Percentiles rank a stretch among this genome's conserved stretches.
phyloP scores from a whole-genome alignment of 2,888 invertebrate genomes.

The Sinopyrophorus schimmeli region DNA sequence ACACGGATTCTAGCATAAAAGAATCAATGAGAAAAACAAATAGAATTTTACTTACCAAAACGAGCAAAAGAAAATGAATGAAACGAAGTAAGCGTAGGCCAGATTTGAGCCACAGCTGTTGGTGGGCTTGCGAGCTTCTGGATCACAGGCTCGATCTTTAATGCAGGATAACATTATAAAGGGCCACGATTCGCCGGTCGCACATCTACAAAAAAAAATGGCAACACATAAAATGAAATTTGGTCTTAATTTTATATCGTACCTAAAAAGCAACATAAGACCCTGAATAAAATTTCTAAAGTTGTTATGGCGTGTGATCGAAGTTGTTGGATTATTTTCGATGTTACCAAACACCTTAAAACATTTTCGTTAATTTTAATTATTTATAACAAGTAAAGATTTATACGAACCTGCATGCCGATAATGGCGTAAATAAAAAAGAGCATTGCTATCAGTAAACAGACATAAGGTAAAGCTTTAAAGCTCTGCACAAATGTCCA shows the following conservation, averaged over 20 bases:
- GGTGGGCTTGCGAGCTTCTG: conserved; percentile 66
- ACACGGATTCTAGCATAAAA: too few relatives aligned
- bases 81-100: conserved; percentile 97
- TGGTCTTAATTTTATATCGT: conserved; percentile 45
- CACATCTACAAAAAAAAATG: conserved; percentile 85
- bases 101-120: conserved; percentile 92
- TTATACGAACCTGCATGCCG: conserved; percentile 99
- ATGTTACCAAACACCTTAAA: conserved; percentile 99
- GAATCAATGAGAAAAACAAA: too few relatives aligned
- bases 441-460: conserved; percentile 99
- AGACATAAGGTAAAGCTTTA: conserved; percentile 99
- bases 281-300: conserved; percentile 99
- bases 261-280: conserved; percentile 99
- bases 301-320: conserved; percentile 99
- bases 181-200: conserved; percentile 99
- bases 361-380: conserved; percentile 24
- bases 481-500: conserved; percentile 99
- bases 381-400: too few relatives aligned
- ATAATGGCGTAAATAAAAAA: conserved; percentile 99
- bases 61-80: conserved; percentile 99
- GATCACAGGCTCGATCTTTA: conserved; percentile 87
- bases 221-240: too few relatives aligned
- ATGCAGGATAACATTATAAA: conserved; percentile 99
- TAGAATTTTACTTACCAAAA: conserved; percentile 92
- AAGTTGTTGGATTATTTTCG: conserved; percentile 85